Conservation (phyloP, 2,113 vertebrate species). For the Hypocryptadius cinnamomeus region DNA sequence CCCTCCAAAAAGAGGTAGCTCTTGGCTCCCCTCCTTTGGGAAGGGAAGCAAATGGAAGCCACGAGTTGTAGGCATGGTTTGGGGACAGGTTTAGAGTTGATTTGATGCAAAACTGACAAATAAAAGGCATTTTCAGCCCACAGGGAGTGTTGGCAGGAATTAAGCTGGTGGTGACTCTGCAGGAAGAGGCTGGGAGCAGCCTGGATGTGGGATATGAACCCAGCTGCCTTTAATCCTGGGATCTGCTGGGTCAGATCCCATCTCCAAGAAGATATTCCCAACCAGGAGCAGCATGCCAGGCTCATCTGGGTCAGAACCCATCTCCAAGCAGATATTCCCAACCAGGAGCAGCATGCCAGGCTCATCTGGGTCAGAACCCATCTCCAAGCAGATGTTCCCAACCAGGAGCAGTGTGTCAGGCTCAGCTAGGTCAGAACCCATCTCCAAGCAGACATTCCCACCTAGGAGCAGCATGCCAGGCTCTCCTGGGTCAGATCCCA, state of each 20-base stretch:
- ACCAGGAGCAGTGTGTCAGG: rapidly evolving
- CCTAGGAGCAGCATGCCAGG: rapidly evolving
- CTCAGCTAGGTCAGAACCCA: no score
- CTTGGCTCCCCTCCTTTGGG: background rate
- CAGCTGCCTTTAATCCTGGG: background rate
- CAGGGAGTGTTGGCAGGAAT: background rate
- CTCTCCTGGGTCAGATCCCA: background rate
- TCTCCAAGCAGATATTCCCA: no score
- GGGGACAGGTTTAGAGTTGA: background rate
- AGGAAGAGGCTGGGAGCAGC: background rate
- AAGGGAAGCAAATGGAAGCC: background rate
- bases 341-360: no score
- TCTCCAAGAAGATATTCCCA: no score
- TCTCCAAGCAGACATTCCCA: background rate
- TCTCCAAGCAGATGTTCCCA: no score
- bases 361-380: background rate
- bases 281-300: no score
- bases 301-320: background rate
- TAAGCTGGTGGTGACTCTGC: background rate
- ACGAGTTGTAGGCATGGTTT: background rate
- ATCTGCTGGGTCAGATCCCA: background rate
- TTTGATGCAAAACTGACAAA: background rate
- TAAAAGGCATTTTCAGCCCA: background rate
- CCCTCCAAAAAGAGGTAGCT: background rate
- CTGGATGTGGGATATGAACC: background rate